These are phyloP conservation scores for Salarias fasciatus DNA, from an alignment of 2,797 vertebrate genomes.

Conservation along the genomic window DNA sequence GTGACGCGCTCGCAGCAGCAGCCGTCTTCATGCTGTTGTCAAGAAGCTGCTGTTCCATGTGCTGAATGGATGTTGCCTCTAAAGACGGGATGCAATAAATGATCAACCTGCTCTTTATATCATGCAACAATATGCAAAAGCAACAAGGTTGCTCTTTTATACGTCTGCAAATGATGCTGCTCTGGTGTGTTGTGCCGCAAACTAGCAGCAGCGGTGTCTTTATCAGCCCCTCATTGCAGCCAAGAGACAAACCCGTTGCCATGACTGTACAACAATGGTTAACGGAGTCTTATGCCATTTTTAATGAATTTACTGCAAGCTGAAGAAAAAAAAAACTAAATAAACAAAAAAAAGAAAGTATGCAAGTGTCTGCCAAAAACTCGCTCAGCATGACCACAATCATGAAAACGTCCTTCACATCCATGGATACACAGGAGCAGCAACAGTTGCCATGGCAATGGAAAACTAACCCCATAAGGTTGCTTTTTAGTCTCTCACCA, in stretches of 20 bases:
- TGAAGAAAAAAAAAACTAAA: slow-evolving; percentile 23
- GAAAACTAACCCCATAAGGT: slow-evolving; percentile 42
- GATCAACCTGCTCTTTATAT: background rate
- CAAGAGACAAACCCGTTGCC: too few relatives aligned
- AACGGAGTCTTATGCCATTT: background rate
- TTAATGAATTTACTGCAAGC: slow-evolving; percentile 13
- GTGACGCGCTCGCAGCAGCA: slow-evolving; percentile 3
- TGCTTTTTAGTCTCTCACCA: slow-evolving; percentile 35
- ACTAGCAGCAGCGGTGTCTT: background rate
- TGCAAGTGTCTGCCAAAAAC: slow-evolving; percentile 39
- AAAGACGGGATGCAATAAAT: background rate
- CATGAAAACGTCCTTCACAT: slow-evolving; percentile 33
- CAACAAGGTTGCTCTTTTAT: background rate
- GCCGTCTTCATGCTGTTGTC: slow-evolving; percentile 7
- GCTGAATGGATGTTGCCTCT: slow-evolving; percentile 10
- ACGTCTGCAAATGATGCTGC: background rate
- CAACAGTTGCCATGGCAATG: slow-evolving; percentile 64
- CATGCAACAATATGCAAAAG: background rate
- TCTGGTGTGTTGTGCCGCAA: background rate
- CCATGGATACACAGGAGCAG: slow-evolving; percentile 39
- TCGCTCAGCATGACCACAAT: slow-evolving; percentile 27
- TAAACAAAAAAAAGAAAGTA: background rate
- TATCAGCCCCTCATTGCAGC: background rate
- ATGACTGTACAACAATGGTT: too few relatives aligned
- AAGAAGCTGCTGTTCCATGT: slow-evolving; percentile 2